Evolutionary conservation across 2,888 invertebrate species (phyloP).

Genomic region (Ochropacha duplaris): DNA sequence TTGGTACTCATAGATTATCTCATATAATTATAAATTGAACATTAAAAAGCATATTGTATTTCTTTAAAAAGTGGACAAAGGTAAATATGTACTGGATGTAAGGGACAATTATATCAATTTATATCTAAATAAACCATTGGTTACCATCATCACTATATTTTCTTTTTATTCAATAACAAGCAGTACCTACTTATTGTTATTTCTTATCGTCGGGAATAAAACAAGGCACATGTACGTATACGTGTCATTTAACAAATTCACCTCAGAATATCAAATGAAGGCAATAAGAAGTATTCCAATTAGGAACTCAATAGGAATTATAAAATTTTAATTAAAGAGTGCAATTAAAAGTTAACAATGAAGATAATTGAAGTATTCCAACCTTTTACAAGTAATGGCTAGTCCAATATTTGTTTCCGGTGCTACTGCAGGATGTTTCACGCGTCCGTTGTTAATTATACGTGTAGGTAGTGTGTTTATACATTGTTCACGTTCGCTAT

Average conservation of each 20-base stretch:
- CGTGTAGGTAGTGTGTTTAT: slow-evolving; percentile 4
- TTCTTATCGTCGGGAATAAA: not conserved
- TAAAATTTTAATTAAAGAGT: not conserved
- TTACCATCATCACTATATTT: too few species aligned
- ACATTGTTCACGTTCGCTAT: slow-evolving; percentile 9
- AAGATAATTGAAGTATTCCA: not conserved
- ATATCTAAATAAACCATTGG: too few species aligned
- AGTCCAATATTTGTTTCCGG: slow-evolving; percentile 43
- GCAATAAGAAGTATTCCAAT: not conserved
- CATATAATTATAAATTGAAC: too few species aligned
- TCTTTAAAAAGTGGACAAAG: too few species aligned
- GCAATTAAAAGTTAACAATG: not conserved
- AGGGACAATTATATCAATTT: too few species aligned
- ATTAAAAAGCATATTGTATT: too few species aligned
- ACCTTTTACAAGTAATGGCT: slow-evolving; percentile 21
- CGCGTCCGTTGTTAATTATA: slow-evolving; percentile 46
- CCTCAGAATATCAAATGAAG: not conserved
- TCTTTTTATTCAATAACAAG: not conserved
- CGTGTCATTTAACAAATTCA: not conserved
- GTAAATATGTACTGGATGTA: too few species aligned
- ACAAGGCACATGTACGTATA: not conserved
- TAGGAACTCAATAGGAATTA: not conserved
- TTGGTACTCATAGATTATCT: too few species aligned
- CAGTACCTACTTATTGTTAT: too few species aligned
- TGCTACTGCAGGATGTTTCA: slow-evolving; percentile 35